phyloP scores from a whole-genome alignment of 2,797 vertebrate genomes.

The Lateolabrax maculatus region DNA sequence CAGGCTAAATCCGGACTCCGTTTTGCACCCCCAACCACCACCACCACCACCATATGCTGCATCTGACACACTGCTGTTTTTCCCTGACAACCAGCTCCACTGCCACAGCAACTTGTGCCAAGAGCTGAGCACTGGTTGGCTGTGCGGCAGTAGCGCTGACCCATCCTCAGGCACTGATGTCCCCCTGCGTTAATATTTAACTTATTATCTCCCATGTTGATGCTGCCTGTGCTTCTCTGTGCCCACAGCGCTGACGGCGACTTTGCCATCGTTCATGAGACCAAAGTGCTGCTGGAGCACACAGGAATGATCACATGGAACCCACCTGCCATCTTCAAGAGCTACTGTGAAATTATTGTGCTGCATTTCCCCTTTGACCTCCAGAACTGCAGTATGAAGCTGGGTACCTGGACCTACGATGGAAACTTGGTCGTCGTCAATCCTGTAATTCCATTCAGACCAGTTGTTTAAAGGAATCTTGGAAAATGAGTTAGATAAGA shows the following conservation, averaged over 20 bases:
- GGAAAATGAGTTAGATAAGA: neutral
- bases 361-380: slow-evolving; percentile 96
- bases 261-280: slow-evolving; percentile 96
- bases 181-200: slow-evolving; percentile 64
- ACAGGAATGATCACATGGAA: slow-evolving; percentile 94
- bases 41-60: slow-evolving; percentile 75
- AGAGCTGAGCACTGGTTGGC: slow-evolving; percentile 61
- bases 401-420: slow-evolving; percentile 95
- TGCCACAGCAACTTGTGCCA: slow-evolving; percentile 64
- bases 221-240: slow-evolving; percentile 47
- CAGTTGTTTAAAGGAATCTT: neutral
- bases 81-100: slow-evolving; percentile 73
- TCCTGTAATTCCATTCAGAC: slow-evolving; percentile 82
- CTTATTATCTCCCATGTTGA: slow-evolving; percentile 47
- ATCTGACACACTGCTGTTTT: slow-evolving; percentile 68
- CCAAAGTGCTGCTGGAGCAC: slow-evolving; percentile 94
- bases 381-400: slow-evolving; percentile 98
- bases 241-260: slow-evolving; percentile 91
- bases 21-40: slow-evolving; percentile 29
- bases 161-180: slow-evolving; percentile 64
- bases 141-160: slow-evolving; percentile 27
- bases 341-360: slow-evolving; percentile 98
- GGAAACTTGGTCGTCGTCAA: slow-evolving; percentile 91
- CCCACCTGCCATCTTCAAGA: slow-evolving; percentile 97
- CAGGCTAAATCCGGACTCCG: slow-evolving; percentile 75